Evolutionary conservation across 1,140 invertebrate species (phyloP), one percentile per base, ranked within the genome.

Genomic region (Aphis gossypii): DNA sequence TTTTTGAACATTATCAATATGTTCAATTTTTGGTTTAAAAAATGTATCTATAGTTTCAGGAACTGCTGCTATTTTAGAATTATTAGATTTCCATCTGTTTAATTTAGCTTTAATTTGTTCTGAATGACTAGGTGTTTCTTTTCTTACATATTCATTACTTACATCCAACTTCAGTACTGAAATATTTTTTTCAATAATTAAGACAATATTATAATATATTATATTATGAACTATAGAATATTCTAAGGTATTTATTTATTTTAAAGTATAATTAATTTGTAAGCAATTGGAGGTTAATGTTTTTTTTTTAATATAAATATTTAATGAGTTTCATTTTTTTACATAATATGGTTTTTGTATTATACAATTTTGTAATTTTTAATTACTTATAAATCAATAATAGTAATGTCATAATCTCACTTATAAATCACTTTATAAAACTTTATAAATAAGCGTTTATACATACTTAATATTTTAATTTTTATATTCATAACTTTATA

Each of bases 101-200:
- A 84, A 48, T 54, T 93, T 84, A 56, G 44, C 8, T 93, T 30
- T 41, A 38, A 93, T 93, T 93, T 93, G 35, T 51, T 86, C 76
- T 18, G 82, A 48, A 93, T 93, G 82, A 54, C 25, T 86, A 84
- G 9, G 18, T 30, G 11, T 56, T 44, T 93, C 51, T 41, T 54
- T 41, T 54, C n/a, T 38, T 41, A 54, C 48, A 51, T 35, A 35
- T 84, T 14, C 23, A 56, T 48, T 8, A 54, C 6, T 54, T 86
- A 8, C 25, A 41, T 83, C 92, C 8, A 93, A 84, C 7, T 93
- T 93, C 6, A 44, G 25, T 56, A 86, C 92, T 93, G 44, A 82
- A 92, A 92, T 82, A 25, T 46, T 44, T 44, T 44, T 90, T 18
- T 56, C 21, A 82, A 48, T 92, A 21, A 48, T 90, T 60, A 41